Base-by-base conservation (phyloP, 2,113 vertebrate species). In the Pleuronectes platessa region DNA sequence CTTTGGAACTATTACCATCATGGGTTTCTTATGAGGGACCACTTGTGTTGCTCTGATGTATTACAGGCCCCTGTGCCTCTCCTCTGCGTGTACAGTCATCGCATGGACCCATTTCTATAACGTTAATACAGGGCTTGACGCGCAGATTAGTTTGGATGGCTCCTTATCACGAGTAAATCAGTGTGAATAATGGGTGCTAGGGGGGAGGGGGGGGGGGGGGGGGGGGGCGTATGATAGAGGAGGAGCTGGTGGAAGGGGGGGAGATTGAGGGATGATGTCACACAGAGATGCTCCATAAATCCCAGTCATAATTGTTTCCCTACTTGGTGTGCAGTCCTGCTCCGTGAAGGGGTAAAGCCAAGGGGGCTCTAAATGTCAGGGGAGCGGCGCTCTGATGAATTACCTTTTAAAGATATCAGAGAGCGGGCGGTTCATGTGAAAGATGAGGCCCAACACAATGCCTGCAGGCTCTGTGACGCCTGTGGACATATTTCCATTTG, bases 351-450 rank as follows among this genome's bases (percentile, higher is more conserved):
- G 81, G 86, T 78, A 84, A 92, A 89, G 89, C 91, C 90, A 92
- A 91, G 88, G 89, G 87, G 85, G 90, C 91, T 91, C 83, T 89
- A 89, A 92, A 90, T 89, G 87, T 92, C 93, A 92, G 81, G 83
- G 88, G 90, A 90, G 85, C 80, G 67, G 66, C 70, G n/a, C 56
- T 15, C 84, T 94, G 93, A 95, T 94, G 89, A 93, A 93, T 94
- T 89, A 89, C 92, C 92, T 90, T 92, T 92, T 92, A 91, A 93
- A 94, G 91, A 93, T 91, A 92, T 92, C 93, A 84, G 74, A 90
- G 90, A 76, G 83, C 65, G 64, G 63, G 74, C 82, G 42, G 85
- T 90, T 7, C 31, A 7, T 31, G 31, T 93, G 92, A 94, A 93
- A 71, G 90, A 94, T 95, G 92, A 90, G 74, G 74, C 67, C 86